Evolutionary conservation across 1,140 invertebrate species (phyloP), one percentile per base, ranked within the genome.

Genomic region (Branchinecta lindahli): DNA sequence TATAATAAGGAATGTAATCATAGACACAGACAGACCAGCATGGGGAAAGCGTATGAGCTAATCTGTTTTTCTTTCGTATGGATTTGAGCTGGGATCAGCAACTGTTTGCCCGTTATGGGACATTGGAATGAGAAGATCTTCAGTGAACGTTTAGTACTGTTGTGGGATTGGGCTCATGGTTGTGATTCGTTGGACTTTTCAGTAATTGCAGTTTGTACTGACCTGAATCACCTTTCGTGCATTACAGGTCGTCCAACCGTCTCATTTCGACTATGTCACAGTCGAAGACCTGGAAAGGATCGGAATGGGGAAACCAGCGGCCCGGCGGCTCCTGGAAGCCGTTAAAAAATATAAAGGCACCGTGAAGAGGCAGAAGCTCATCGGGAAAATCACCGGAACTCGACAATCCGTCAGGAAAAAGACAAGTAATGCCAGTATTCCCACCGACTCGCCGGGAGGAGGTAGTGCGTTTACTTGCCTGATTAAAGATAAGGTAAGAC

Each of bases 181-280:
- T 33, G 33, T 33, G 33, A 33, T 33, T 33, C 33, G 33, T 33
- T 33, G 33, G 1, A 5, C 33, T 33, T 33, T 33, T 1, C 33
- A 33, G 33, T 33, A 33, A 33, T 33, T 33, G 33, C 33, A 33
- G 33, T 33, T 33, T 33, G 33, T 33, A 33, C 33, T 33, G 33
- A 33, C 5, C 33, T 33, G 33, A 33, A 5, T 33, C 33, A 3
- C 33, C 33, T 33, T 33, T 33, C 33, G 33, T 33, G 1, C 33
- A 33, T 33, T 33, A 3, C 79, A 87, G 84, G 86, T 96, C 15
- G 91, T 91, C 12, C 83, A 91, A 71, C 77, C 97, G 72, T 85
- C 90, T 47, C 95, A 98, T 79, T 98, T 98, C 81, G 94, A 98
- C 72, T 95, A 94, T 85, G 95, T 97, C 7, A 88, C 91, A 74